Evolutionary conservation across 2,888 invertebrate species (phyloP).

Genomic region (Amaurobius ferox): DNA sequence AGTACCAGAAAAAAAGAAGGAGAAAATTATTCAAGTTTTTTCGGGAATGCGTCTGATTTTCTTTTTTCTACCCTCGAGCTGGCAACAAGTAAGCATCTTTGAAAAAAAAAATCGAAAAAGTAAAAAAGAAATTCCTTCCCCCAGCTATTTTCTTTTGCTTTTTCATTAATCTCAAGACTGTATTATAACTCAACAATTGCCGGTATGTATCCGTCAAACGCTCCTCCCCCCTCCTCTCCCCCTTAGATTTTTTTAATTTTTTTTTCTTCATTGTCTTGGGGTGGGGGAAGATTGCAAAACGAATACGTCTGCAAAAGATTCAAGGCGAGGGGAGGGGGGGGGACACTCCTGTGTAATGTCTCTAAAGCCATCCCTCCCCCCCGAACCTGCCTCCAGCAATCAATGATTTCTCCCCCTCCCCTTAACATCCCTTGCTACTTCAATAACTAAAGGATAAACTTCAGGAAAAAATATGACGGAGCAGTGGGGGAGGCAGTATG

Average conservation of each 20-base stretch:
- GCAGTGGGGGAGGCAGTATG: neutral
- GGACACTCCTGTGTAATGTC: slow-evolving; percentile 38
- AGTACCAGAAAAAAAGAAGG: slow-evolving; percentile 9
- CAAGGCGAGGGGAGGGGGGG: slow-evolving; percentile 1
- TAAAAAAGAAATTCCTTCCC: slow-evolving; percentile 10
- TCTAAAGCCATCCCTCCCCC: slow-evolving; percentile 16
- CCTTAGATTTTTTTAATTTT: slow-evolving; percentile 22
- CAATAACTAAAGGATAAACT: slow-evolving; percentile 62
- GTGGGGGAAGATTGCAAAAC: slow-evolving; percentile 18
- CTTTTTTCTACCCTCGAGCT: slow-evolving; percentile 56
- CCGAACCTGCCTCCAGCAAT: slow-evolving; percentile 62
- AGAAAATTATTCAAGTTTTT: slow-evolving; percentile 17
- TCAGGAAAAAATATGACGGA: neutral
- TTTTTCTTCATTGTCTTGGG: slow-evolving; percentile 36
- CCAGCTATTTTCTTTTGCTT: slow-evolving; percentile 67
- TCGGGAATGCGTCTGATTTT: slow-evolving; percentile 33
- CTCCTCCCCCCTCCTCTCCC: neutral
- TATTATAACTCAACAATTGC: slow-evolving; percentile 71
- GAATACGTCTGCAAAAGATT: neutral
- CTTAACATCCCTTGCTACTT: slow-evolving; percentile 21
- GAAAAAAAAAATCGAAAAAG: neutral
- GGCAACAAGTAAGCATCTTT: slow-evolving; percentile 64
- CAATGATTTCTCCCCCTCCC: slow-evolving; percentile 46
- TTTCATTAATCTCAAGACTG: slow-evolving; percentile 71
- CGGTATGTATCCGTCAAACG: slow-evolving; percentile 65